A percentile compares a stretch with the other conserved stretches of the same genome.
Evolutionary conservation across 2,113 vertebrate genomes (phyloP).

Genomic region (Crotalus helleri): DNA sequence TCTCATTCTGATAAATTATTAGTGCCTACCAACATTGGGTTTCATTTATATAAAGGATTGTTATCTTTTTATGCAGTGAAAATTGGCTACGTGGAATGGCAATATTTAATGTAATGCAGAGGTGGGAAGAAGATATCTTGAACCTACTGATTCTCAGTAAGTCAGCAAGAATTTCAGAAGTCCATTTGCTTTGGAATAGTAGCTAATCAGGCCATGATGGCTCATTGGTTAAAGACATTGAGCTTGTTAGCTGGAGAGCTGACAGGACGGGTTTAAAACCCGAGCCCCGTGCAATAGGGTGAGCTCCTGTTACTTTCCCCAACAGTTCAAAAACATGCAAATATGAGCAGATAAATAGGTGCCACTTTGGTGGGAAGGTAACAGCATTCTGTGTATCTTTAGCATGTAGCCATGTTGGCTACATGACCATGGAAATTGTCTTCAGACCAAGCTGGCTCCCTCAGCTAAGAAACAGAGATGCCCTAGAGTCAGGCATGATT

Average conservation of each 20-base stretch:
- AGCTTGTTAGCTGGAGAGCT: not conserved
- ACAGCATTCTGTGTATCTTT: not conserved
- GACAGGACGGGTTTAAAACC: not conserved
- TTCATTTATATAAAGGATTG: constrained; percentile 22
- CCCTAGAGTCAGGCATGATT: not conserved
- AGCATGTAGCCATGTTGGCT: not conserved
- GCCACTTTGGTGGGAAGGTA: not conserved
- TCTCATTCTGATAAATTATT: not conserved
- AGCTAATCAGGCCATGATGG: not conserved
- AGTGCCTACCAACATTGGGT: constrained; percentile 14
- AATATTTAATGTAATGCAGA: not conserved
- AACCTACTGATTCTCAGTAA: not conserved
- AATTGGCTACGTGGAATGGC: not conserved
- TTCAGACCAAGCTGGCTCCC: not conserved
- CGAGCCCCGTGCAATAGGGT: not conserved
- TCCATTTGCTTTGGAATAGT: not conserved
- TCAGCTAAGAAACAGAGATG: not conserved
- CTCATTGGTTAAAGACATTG: not conserved
- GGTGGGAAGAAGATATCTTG: not conserved
- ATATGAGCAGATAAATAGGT: not conserved
- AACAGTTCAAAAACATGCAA: not conserved
- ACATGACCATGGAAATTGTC: not conserved
- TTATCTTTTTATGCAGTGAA: not conserved
- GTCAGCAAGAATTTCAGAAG: not conserved
- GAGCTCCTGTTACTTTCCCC: not conserved